Base-by-base conservation (phyloP, 2,888 invertebrate genomes). In the Metopia argyrocephala region DNA sequence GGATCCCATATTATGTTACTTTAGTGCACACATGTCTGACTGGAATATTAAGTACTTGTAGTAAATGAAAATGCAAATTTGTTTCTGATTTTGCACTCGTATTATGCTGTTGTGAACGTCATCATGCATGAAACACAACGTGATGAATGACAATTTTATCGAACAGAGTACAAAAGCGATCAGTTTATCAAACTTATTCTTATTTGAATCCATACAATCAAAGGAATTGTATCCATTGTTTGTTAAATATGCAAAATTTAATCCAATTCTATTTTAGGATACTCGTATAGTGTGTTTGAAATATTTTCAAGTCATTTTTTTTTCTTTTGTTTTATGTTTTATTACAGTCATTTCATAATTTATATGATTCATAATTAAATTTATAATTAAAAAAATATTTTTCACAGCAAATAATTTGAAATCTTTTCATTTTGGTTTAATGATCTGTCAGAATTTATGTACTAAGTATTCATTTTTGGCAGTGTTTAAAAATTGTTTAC, bases 401-500 rank as follows among this genome's bases (percentile, higher is more conserved):
- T 38, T 38, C 15, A 38, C 15, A 38, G 15, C 38, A 38, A 38
- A 15, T 38, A 12, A 15, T 38, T 38, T 38, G 15, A 38, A 38
- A 15, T 38, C 15, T 38, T 9, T 38, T 31, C n/a, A n/a, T 38
- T 38, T 12, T 38, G 38, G 15, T 4, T 31, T 31, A 9, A 31
- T 31, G 6, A 9, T 5, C 31, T n/a, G n/a, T 9, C 31, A 31
- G 9, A 5, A n/a, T 21, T 46, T 27, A 20, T 46, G 18, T 25
- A 23, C 6, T 48, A 18, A 2, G 6, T 6, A n/a, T n/a, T n/a
- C n/a, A n/a, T 66, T 57, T 56, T 50, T 65, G 56, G 65, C 48
- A 57, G 5, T 25, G 18, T 27, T 28, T 48, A 31, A 23, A 27
- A 65, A 25, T 25, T 45, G n/a, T 68, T 68, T 61, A 78, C 71